These are phyloP conservation scores for Lanistes nyassanus DNA, from an alignment of 1,140 invertebrate species.

Conservation along the genomic window DNA sequence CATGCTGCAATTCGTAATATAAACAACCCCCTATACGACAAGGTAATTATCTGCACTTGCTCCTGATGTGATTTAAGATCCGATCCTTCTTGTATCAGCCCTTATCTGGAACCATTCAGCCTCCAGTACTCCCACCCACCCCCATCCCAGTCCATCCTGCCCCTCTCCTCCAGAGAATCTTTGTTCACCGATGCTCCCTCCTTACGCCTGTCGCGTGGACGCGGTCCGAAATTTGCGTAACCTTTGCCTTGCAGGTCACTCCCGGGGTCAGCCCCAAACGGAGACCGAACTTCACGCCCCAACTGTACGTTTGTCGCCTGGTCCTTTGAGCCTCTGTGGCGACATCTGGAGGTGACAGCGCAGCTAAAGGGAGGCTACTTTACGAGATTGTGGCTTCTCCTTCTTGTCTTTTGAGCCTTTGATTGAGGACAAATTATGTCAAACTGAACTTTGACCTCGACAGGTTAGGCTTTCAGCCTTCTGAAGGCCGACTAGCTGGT, in stretches of 20 bases:
- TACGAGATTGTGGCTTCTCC: conserved; percentile 14
- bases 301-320: neutral
- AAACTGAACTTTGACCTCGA: conserved; percentile 20
- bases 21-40: no score
- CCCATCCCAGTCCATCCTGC: neutral
- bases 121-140: neutral
- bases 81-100: neutral
- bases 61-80: no score
- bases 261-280: neutral
- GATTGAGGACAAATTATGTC: conserved; percentile 14
- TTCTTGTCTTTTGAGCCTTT: conserved; percentile 6
- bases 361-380: conserved; percentile 14
- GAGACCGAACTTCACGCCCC: neutral
- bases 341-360: conserved; percentile 7
- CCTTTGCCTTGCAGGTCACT: neutral
- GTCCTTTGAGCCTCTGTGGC: neutral
- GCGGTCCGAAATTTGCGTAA: conserved; percentile 12
- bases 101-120: neutral
- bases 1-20: no score
- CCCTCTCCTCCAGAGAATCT: neutral
- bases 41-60: no score
- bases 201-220: neutral
- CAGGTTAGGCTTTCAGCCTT: neutral
- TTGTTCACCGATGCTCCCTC: neutral
- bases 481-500: neutral